Evolutionary conservation across 2,888 invertebrate species (phyloP).

Genomic region (Phyto melanocephala): DNA sequence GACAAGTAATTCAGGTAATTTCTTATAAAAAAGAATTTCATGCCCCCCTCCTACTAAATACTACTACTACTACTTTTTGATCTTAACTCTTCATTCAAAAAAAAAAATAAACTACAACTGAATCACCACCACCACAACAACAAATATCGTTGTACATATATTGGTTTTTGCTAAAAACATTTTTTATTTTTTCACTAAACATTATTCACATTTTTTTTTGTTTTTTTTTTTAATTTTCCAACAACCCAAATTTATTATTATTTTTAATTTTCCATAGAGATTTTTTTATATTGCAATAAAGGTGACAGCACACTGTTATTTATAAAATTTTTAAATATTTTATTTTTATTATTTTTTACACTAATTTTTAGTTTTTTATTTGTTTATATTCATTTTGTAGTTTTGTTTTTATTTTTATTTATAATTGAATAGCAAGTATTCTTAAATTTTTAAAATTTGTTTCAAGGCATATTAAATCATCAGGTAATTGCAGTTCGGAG

Average conservation of each 20-base stretch:
- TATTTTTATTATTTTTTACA: constrained; percentile 25
- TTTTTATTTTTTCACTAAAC: constrained; percentile 12
- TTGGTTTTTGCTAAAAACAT: constrained; percentile 20
- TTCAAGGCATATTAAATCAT: too few relatives aligned
- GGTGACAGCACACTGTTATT: constrained; percentile 63
- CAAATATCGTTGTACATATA: constrained; percentile 1
- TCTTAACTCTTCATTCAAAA: constrained; percentile 13
- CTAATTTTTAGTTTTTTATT: constrained; percentile 27
- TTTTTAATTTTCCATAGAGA: constrained; percentile 26
- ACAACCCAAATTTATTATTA: background rate
- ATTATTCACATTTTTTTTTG: constrained; percentile 18
- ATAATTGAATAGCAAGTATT: constrained; percentile 5
- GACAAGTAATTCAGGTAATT: constrained; percentile 73
- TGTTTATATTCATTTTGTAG: constrained; percentile 30
- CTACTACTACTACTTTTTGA: constrained; percentile 10
- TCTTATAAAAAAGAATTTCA: constrained; percentile 1
- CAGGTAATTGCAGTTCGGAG: too few relatives aligned
- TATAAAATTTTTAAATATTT: constrained; percentile 35
- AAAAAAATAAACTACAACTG: background rate
- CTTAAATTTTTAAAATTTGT: background rate
- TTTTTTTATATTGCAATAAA: constrained; percentile 45
- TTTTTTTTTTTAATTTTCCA: constrained; percentile 22
- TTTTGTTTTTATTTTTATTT: constrained; percentile 22
- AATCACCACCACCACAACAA: constrained; percentile 25
- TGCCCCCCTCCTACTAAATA: background rate